phyloP scores from a whole-genome alignment of 2,888 invertebrate genomes.

The Amorpha juglandis region DNA sequence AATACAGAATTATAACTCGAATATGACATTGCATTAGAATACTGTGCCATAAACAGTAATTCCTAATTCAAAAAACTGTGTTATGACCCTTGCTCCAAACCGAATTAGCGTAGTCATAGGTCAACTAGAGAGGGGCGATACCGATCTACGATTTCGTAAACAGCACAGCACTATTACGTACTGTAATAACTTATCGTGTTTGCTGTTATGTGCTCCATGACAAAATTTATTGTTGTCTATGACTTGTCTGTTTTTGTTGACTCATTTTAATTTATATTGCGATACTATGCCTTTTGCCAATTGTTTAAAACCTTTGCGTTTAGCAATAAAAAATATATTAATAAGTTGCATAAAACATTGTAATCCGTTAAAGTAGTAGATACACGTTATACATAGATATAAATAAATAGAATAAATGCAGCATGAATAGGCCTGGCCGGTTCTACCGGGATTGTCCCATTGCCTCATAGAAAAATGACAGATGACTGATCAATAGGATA shows the following conservation, averaged over 20 bases:
- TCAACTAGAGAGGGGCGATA: conserved; percentile 26
- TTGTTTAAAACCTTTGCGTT: no score
- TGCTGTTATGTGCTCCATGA: conserved; percentile 17
- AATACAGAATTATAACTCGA: no score
- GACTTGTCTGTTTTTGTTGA: conserved; percentile 9
- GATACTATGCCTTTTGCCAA: no score
- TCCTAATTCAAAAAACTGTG: conserved; percentile 13
- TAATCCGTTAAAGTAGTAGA: no score
- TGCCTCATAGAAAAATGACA: no score
- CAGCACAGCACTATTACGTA: conserved; percentile 16
- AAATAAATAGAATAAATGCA: no score
- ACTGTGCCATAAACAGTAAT: neutral
- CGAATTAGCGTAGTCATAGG: conserved; percentile 34
- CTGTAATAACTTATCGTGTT: conserved; percentile 11
- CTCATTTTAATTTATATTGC: neutral
- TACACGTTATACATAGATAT: no score
- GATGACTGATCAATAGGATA: no score
- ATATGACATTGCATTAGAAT: neutral
- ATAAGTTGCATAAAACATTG: no score
- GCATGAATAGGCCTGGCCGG: no score
- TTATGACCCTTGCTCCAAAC: conserved; percentile 12
- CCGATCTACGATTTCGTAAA: conserved; percentile 32
- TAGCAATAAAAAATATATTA: no score
- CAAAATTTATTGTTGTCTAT: conserved; percentile 23
- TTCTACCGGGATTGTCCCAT: no score